Evolutionary conservation across 2,888 invertebrate genomes (phyloP).

Genomic region (Allolobophora icterica): DNA sequence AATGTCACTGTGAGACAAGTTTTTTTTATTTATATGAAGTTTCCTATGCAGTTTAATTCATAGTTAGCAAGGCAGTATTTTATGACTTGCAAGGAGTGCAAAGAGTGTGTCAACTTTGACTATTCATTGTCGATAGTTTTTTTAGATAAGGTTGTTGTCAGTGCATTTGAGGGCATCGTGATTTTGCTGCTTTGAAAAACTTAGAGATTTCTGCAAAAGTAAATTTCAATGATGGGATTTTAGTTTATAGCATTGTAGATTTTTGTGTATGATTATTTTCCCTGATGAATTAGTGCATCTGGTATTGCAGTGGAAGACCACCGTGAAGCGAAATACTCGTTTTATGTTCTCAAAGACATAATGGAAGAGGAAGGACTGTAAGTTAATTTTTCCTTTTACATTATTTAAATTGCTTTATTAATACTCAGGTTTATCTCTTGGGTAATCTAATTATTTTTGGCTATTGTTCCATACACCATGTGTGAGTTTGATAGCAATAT

Average conservation of each 20-base stretch:
- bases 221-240: background rate
- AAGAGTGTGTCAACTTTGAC: background rate
- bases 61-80: background rate
- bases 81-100: too few relatives aligned
- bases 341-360: slow-evolving; percentile 36
- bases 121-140: background rate
- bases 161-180: background rate
- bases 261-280: background rate
- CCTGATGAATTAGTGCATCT: background rate
- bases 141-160: background rate
- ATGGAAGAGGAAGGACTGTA: slow-evolving; percentile 40
- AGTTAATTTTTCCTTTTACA: slow-evolving; percentile 30
- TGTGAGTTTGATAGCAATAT: background rate
- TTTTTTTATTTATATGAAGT: background rate
- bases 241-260: background rate
- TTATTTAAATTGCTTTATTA: background rate
- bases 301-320: slow-evolving; percentile 38
- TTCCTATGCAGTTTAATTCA: background rate
- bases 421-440: background rate
- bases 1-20: too few relatives aligned
- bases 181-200: background rate
- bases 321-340: slow-evolving; percentile 36
- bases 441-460: background rate
- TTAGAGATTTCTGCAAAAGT: background rate
- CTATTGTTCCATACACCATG: background rate